Evolutionary conservation across 1,140 invertebrate species (phyloP), one percentile per base, ranked within the genome.

Genomic region (Mesaphorura yosii): DNA sequence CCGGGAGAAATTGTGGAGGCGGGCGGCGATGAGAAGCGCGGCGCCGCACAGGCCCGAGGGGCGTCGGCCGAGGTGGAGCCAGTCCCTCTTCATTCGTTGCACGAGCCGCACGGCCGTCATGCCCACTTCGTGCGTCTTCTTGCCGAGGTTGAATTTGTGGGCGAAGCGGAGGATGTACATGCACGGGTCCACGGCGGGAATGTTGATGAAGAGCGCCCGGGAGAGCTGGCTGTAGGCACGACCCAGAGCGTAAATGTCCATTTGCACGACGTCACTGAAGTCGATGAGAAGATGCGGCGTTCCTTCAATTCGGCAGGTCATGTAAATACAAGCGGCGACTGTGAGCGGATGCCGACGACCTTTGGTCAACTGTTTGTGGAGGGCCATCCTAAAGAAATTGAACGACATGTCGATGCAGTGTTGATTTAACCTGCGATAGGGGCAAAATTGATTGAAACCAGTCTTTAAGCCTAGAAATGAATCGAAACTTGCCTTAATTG

Each of bases 11-110:
- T 91, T 83, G 68, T 97, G 89, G 25, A 97, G 78, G 55, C 94
- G 76, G 1, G 87, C 85, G 27, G 94, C 90, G 67, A 98, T 89
- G 14, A 98, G 70, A 1, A 98, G 71, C 7, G 93, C 94, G 88
- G 93, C 93, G 15, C 93, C 93, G 74, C 93, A 97, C 26, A 98
- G 74, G 26, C 93, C 95, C 1, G 93, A 95, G 14, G 95, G 94
- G 65, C 93, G 73, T 50, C 95, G 75, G 20, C 95, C 95, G 3
- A 86, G 91, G 66, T 95, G 88, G 69, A 98, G 88, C 72, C 88
- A 97, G 72, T 99, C 95, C 64, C 86, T 79, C 70, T 97, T 98
- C 95, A 98, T 98, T 65, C 95, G 74, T 68, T 92, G 85, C 6
- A 98, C 88, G 37, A 99, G 74, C 53, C 94, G 74, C 29, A 91